These are phyloP conservation scores for Carapus acus DNA, from an alignment of 2,797 vertebrate species.

Conservation along the genomic window DNA sequence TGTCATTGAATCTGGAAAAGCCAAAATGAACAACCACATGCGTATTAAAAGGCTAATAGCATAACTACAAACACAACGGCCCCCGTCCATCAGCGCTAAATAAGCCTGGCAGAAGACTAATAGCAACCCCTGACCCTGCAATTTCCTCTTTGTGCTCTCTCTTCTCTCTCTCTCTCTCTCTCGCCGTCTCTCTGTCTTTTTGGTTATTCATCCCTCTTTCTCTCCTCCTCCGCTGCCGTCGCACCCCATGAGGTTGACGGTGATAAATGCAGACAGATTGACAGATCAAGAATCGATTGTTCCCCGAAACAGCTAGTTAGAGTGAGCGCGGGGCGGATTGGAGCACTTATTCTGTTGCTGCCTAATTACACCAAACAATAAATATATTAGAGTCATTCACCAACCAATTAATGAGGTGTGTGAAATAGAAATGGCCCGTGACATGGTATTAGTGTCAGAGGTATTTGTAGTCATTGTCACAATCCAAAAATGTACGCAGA, in stretches of 20 bases:
- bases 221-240: not conserved
- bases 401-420: no score
- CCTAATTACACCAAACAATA: no score
- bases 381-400: no score
- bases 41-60: slow-evolving; percentile 67
- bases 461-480: no score
- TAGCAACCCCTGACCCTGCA: slow-evolving; percentile 10
- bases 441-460: no score
- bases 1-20: slow-evolving; percentile 48
- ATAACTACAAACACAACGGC: slow-evolving; percentile 62
- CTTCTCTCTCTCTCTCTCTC: slow-evolving; percentile 10
- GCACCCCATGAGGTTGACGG: slow-evolving; percentile 11
- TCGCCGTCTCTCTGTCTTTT: slow-evolving; percentile 9
- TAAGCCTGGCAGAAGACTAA: slow-evolving; percentile 54
- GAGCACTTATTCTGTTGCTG: no score
- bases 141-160: slow-evolving; percentile 1
- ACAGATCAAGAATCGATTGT: slow-evolving; percentile 13
- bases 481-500: no score
- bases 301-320: not conserved
- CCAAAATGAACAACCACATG: slow-evolving; percentile 58
- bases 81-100: slow-evolving; percentile 45
- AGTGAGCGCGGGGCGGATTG: no score
- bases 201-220: slow-evolving; percentile 12
- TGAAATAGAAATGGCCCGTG: no score
- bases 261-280: slow-evolving; percentile 12